Evolutionary conservation across 2,113 vertebrate genomes (phyloP).

Genomic region (Rhodinocichla rosea): DNA sequence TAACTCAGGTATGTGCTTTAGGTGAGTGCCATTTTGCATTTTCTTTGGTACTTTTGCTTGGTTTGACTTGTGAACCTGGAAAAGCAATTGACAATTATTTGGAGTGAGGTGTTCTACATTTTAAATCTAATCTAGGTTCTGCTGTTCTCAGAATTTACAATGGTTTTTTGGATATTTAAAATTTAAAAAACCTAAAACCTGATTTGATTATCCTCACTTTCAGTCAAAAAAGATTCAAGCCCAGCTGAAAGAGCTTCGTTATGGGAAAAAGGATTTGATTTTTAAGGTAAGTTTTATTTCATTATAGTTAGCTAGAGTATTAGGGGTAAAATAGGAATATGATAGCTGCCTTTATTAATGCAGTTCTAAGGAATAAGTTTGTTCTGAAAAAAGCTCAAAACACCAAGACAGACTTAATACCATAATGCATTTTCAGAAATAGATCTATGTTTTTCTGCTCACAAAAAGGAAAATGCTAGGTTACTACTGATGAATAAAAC

Average conservation of each 20-base stretch:
- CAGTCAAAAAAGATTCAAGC: slow-evolving; percentile 99
- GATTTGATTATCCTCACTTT: slow-evolving; percentile 76
- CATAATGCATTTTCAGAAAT: background rate
- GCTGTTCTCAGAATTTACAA: background rate
- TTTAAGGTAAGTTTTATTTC: slow-evolving; percentile 87
- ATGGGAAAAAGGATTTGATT: slow-evolving; percentile 98
- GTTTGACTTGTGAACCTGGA: background rate
- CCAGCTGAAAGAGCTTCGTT: slow-evolving; percentile 96
- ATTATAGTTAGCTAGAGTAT: background rate
- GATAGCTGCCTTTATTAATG: background rate
- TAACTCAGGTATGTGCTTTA: background rate
- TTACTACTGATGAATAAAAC: background rate
- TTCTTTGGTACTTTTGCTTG: background rate
- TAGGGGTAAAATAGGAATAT: background rate
- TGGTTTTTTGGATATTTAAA: slow-evolving; percentile 28
- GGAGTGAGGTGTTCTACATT: accelerated
- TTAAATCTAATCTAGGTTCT: background rate
- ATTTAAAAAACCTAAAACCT: background rate
- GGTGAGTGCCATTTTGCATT: background rate
- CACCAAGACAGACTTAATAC: background rate
- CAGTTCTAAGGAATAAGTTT: background rate
- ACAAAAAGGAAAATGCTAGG: background rate
- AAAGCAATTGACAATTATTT: background rate
- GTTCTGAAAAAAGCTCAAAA: background rate
- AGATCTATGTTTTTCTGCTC: background rate